Evolutionary conservation across 1,140 invertebrate genomes (phyloP).

Genomic region (Leptinotarsa defecta): DNA sequence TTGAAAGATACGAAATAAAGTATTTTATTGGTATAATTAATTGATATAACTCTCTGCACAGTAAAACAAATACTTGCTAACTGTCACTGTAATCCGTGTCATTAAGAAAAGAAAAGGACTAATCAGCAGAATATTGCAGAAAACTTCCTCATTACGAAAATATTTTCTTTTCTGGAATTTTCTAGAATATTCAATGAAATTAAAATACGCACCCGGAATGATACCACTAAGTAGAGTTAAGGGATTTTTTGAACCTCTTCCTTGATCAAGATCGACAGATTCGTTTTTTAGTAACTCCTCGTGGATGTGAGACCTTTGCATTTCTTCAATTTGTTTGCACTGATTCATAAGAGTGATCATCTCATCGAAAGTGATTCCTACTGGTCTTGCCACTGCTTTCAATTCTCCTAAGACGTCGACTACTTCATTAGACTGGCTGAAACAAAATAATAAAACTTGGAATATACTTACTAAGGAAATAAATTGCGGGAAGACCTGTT

Average conservation of each 20-base stretch:
- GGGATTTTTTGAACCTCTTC: constrained; percentile 62
- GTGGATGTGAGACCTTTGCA: constrained; percentile 22
- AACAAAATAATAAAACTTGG: constrained; percentile 41
- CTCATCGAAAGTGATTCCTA: constrained; percentile 68
- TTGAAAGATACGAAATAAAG: too few species aligned
- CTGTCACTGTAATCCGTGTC: too few species aligned
- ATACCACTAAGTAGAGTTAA: constrained; percentile 75
- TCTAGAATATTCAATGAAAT: not conserved
- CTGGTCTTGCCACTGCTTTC: constrained; percentile 62
- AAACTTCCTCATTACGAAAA: too few species aligned
- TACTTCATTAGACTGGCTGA: constrained; percentile 71
- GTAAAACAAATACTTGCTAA: too few species aligned
- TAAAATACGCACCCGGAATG: constrained; percentile 66
- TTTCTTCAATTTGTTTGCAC: constrained; percentile 65
- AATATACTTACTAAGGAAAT: too few species aligned
- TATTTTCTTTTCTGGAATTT: too few species aligned
- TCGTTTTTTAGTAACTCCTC: constrained; percentile 28
- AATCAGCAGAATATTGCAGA: too few species aligned
- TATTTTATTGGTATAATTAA: too few species aligned
- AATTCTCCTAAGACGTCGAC: constrained; percentile 65
- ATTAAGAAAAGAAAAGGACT: too few species aligned
- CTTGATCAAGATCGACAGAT: constrained; percentile 49
- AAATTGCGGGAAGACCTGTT: too few species aligned
- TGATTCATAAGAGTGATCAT: constrained; percentile 77
- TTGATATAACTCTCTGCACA: too few species aligned